Evolutionary conservation across 2,888 invertebrate species (phyloP), one percentile per base, ranked within the genome.

Genomic region (Macaria notata): DNA sequence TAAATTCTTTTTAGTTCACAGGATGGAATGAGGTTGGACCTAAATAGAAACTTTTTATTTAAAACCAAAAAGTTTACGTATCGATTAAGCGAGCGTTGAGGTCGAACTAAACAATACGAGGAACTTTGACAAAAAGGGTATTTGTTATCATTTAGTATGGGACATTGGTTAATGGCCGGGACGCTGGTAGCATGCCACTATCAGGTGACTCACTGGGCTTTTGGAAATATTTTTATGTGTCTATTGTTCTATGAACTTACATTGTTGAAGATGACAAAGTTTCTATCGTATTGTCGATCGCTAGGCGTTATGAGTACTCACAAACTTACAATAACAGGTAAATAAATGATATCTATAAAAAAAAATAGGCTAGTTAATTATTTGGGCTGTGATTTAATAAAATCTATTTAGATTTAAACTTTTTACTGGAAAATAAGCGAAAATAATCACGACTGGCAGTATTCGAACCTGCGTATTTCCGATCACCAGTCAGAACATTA

Each of bases 131-230:
- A 81, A 81, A 83, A 84, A 79, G 84, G 83, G 79, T 83, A 51
- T 65, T 86, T 82, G 78, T 88, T 90, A 90, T 89, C 89, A 85
- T 79, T 84, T 81, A 73, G 88, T 88, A 87, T 84, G 86, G 88
- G 78, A 81, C 81, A 78, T 80, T 79, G 72, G 84, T 80, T 86
- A 86, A 84, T 87, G 79, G 74, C 63, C 66, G 72, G 81, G 73
- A 88, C 86, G 86, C 76, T 70, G 64, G 66, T 72, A 73, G 89
- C 80, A 89, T 90, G 75, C 76, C 80, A 87, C 88, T 90, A 90
- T 90, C 90, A 73, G 69, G 70, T 84, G 84, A 84, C 71, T 77
- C 82, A 82, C 70, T 64, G 61, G 56, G 55, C 53, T 64, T 70
- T 66, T 59, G 59, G 65, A 66, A 65, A 68, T 66, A 72, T 71